A percentile compares a stretch with the other conserved stretches of the same genome.
Evolutionary conservation across 35 echinoderm and acorn worm species (phyloP).

Genomic region (Apostichopus parvimensis): DNA sequence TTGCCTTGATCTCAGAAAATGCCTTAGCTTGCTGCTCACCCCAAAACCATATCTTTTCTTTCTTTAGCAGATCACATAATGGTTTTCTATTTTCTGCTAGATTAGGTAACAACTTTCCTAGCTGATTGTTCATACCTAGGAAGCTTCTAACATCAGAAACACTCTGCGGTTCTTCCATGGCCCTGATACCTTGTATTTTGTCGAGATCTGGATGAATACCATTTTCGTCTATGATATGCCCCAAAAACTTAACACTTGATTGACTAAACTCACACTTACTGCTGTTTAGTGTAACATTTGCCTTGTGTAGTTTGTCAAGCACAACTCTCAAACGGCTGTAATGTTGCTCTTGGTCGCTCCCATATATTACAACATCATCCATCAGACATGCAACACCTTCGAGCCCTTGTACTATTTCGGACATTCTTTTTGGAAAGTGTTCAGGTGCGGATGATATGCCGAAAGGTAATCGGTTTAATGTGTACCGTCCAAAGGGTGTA

Average conservation of each 20-base stretch:
- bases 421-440: slow-evolving; percentile 69
- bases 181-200: slow-evolving; percentile 23
- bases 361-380: slow-evolving; percentile 72
- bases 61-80: slow-evolving; percentile 48
- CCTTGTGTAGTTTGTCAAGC: slow-evolving; percentile 29
- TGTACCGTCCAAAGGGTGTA: slow-evolving; percentile 46
- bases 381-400: slow-evolving; percentile 57
- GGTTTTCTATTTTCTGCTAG: slow-evolving; percentile 43
- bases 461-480: slow-evolving; percentile 71
- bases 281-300: slow-evolving; percentile 56
- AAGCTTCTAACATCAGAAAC: slow-evolving; percentile 58
- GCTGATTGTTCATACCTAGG: slow-evolving; percentile 59
- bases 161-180: slow-evolving; percentile 25
- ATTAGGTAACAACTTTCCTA: slow-evolving; percentile 71
- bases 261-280: slow-evolving; percentile 51
- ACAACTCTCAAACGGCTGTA: slow-evolving; percentile 20
- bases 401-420: slow-evolving; percentile 57
- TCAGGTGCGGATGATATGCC: slow-evolving; percentile 74
- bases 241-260: slow-evolving; percentile 35
- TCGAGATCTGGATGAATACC: slow-evolving; percentile 38
- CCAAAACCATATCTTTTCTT: slow-evolving; percentile 64
- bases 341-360: slow-evolving; percentile 53
- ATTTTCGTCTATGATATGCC: slow-evolving; percentile 38
- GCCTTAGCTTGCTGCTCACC: slow-evolving; percentile 42
- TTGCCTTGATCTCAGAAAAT: slow-evolving; percentile 60